phyloP scores from a whole-genome alignment of 2,113 vertebrate genomes.

The Muscicapa adusta region DNA sequence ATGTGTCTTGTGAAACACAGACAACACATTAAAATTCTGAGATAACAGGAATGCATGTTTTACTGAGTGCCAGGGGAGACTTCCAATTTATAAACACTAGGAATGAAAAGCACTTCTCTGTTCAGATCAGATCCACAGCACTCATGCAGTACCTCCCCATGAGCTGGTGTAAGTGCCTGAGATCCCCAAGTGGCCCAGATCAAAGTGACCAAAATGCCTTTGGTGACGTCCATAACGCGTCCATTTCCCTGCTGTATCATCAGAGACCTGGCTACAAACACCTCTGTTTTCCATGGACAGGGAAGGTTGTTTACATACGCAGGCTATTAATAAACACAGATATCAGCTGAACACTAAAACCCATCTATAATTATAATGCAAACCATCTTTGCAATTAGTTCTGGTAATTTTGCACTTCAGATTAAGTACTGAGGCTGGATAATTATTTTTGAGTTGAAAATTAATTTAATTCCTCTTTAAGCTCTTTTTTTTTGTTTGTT shows the following conservation, averaged over 20 bases:
- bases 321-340: slow-evolving; percentile 56
- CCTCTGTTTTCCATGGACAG: slow-evolving; percentile 49
- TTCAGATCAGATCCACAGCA: neutral
- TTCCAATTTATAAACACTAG: neutral
- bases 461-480: neutral
- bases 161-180: neutral
- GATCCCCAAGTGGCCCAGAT: neutral
- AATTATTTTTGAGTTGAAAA: slow-evolving; percentile 4
- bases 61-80: neutral
- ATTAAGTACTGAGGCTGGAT: neutral
- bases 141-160: neutral
- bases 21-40: neutral
- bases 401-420: neutral
- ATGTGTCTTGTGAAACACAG: neutral
- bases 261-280: slow-evolving; percentile 41
- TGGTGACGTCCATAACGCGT: neutral
- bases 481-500: too few species aligned
- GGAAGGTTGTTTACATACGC: slow-evolving; percentile 37
- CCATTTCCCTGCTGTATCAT: slow-evolving; percentile 18
- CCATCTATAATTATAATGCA: slow-evolving; percentile 53
- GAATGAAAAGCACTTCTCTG: neutral
- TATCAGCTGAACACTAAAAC: slow-evolving; percentile 58
- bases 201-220: slow-evolving; percentile 9
- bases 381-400: slow-evolving; percentile 19
- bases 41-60: neutral